Conservation (phyloP, 2,797 vertebrate genomes). For the Syngnathus rostellatus region DNA sequence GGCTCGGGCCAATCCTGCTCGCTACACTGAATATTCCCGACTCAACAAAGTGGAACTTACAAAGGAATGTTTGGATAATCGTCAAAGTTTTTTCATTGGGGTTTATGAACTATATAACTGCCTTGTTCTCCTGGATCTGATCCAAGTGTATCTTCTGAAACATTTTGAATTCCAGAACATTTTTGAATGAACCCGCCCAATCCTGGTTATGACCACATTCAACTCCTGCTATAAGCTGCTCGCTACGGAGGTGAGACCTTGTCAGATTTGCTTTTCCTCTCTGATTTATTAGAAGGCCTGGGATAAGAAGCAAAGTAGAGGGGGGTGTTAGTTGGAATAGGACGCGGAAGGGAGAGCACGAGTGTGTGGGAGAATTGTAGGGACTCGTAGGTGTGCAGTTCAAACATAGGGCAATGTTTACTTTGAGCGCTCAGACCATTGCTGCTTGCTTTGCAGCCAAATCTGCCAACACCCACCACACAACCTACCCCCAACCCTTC, state of each 20-base stretch:
- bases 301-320: constrained; percentile 53
- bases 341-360: constrained; percentile 43
- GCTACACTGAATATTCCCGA: too few species aligned
- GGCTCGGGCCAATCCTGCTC: too few species aligned
- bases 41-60: too few species aligned
- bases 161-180: too few species aligned
- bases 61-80: too few species aligned
- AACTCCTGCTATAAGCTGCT: constrained; percentile 32
- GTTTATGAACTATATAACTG: too few species aligned
- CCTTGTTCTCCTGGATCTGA: too few species aligned
- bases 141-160: too few species aligned
- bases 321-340: constrained; percentile 51
- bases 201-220: constrained; percentile 22
- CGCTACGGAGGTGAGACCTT: constrained; percentile 56
- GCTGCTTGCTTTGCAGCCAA: constrained; percentile 62
- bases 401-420: constrained; percentile 70
- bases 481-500: constrained; percentile 11
- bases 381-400: constrained; percentile 64
- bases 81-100: too few species aligned
- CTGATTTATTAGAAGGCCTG: constrained; percentile 60
- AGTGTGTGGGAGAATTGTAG: constrained; percentile 61
- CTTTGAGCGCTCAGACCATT: constrained; percentile 63
- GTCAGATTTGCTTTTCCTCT: constrained; percentile 60
- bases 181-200: too few species aligned
- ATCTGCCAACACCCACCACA: constrained; percentile 18